Conservation (phyloP, 2,888 invertebrate genomes). For the Pyralis farinalis region DNA sequence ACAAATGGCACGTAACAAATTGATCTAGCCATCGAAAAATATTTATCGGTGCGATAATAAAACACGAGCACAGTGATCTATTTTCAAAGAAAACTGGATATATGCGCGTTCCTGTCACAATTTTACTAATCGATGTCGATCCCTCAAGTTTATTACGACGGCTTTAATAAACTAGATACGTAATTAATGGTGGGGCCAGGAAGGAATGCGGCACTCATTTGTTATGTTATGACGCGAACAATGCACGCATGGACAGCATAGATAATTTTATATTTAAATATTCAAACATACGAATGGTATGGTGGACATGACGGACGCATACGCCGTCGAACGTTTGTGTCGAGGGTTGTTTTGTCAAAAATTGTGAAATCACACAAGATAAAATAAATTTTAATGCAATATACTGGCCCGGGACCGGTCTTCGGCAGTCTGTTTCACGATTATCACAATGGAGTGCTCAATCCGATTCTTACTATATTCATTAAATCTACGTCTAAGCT, state of each 20-base stretch:
- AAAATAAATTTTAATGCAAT: too few relatives aligned
- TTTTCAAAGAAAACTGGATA: conserved; percentile 5
- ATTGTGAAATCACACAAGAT: too few relatives aligned
- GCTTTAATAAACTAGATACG: conserved; percentile 37
- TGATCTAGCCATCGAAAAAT: conserved; percentile 1
- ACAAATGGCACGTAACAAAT: neutral
- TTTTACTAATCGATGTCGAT: too few relatives aligned
- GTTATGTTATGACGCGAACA: conserved; percentile 56
- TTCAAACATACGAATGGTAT: conserved; percentile 32
- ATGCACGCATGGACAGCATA: conserved; percentile 53
- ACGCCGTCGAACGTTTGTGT: too few relatives aligned
- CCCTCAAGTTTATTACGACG: conserved; percentile 9
- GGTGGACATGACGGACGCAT: too few relatives aligned
- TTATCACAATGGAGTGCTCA: too few relatives aligned
- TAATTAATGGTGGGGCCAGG: conserved; percentile 48
- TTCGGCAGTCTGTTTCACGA: too few relatives aligned
- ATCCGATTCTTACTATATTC: too few relatives aligned
- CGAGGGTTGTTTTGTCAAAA: too few relatives aligned
- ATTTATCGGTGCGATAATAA: neutral
- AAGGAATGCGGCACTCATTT: conserved; percentile 73
- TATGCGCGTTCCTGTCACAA: neutral
- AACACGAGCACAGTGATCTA: neutral
- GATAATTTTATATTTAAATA: conserved; percentile 62
- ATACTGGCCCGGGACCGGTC: too few relatives aligned
- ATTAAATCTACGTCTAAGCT: too few relatives aligned